phyloP scores from a whole-genome alignment of 2,797 vertebrate species.

The Phalanger gymnotis region DNA sequence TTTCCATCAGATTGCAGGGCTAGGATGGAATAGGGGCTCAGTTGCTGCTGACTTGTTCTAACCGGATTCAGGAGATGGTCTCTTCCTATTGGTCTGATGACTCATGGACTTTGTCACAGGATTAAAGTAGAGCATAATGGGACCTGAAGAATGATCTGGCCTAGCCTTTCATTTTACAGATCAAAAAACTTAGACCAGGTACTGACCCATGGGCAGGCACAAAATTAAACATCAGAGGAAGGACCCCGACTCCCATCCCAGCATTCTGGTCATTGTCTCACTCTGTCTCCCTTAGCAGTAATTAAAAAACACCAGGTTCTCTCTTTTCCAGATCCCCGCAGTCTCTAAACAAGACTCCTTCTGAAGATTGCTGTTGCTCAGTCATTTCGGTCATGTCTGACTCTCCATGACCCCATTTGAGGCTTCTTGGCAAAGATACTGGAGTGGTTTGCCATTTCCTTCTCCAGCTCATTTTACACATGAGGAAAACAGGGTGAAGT shows the following conservation, averaged over 20 bases:
- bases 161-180: neutral
- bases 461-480: neutral
- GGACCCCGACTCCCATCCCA: neutral
- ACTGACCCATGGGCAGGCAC: neutral
- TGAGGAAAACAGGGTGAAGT: neutral
- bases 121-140: neutral
- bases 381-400: neutral
- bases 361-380: neutral
- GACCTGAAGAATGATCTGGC: neutral
- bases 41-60: neutral
- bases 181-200: neutral
- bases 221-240: neutral
- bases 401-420: neutral
- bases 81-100: neutral
- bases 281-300: neutral
- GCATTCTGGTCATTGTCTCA: neutral
- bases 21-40: neutral
- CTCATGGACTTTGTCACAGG: neutral
- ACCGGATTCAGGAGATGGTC: neutral
- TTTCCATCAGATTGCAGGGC: neutral
- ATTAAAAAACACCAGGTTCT: neutral
- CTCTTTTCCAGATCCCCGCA: neutral
- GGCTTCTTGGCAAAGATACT: neutral
- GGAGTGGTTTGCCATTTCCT: neutral
- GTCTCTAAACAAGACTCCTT: neutral